Base-by-base conservation (phyloP, 53 echinoderm and acorn worm species). In the Holothuria scabra region DNA sequence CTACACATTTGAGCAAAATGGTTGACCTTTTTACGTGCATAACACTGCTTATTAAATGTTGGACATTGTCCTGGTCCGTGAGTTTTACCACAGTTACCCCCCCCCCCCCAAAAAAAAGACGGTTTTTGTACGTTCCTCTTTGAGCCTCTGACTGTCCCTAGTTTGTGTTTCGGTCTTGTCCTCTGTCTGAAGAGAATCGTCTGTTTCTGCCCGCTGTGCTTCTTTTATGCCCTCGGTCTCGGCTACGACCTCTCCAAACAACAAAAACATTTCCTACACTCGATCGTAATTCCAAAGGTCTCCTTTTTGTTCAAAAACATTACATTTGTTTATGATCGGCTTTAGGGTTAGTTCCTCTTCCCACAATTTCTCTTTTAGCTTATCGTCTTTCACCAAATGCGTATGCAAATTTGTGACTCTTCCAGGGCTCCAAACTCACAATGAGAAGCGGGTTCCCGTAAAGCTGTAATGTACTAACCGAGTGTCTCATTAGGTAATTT, bases 341-440 rank as follows among this genome's bases (percentile, higher is more conserved):
- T 81, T 21, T 7, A 60, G 82, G 2, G 14, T 63, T 8, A 81
- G 63, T 26, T 81, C 82, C 6, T 62, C 82, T 12, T 81, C 82
- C 82, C 82, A 81, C 48, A 81, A 62, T 34, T 81, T 81, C 31
- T 63, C 30, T 81, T 32, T 26, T 12, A 81, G 26, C 64, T 81
- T 81, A 63, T 32, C 33, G 20, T 34, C 26, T 20, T 31, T 33
- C 7, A 81, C 63, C 16, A 81, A 3, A 81, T 64, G 60, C 64
- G 62, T 3, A 62, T 60, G 38, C 35, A 60, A 31, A 61, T 62
- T 48, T 81, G 37, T 62, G 62, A 35, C 33, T 81, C 63, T 33
- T 19, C 44, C 35, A 81, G 25, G 1, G 60, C 63, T 9, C 82
- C 82, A 23, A 60, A 81, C 26, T 81, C 37, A 64, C 82, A 64